phyloP scores from a whole-genome alignment of 2,797 vertebrate genomes.

The Petrocephalus schoutedeni region DNA sequence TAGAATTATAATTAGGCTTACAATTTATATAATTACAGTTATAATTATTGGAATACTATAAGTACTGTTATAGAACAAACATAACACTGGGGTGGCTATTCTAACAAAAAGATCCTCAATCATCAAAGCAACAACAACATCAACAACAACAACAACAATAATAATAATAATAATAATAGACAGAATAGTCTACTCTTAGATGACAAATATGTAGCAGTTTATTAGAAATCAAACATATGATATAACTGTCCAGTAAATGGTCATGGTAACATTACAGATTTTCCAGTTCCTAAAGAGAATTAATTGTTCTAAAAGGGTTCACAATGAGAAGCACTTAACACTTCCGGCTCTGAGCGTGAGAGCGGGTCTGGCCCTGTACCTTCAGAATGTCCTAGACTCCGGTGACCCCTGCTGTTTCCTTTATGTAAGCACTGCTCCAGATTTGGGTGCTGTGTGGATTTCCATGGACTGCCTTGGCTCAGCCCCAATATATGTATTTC shows the following conservation, averaged over 20 bases:
- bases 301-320: background rate
- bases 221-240: background rate
- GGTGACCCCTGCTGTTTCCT: constrained; percentile 32
- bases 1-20: constrained; percentile 3
- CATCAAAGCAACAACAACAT: background rate
- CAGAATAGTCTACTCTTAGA: background rate
- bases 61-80: background rate
- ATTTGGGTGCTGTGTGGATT: background rate
- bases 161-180: background rate
- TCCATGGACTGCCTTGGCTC: background rate
- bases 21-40: background rate
- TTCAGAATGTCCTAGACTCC: constrained; percentile 26
- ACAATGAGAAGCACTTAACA: background rate
- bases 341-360: background rate
- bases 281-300: background rate
- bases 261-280: background rate
- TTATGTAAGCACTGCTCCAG: constrained; percentile 9
- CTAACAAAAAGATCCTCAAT: background rate
- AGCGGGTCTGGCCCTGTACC: background rate
- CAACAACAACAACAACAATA: too few species aligned
- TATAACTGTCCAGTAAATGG: background rate
- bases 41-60: background rate
- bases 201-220: background rate
- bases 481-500: background rate
- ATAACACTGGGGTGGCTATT: background rate